phyloP scores from a whole-genome alignment of 2,797 vertebrate species.

The Gadopsis marmoratus region DNA sequence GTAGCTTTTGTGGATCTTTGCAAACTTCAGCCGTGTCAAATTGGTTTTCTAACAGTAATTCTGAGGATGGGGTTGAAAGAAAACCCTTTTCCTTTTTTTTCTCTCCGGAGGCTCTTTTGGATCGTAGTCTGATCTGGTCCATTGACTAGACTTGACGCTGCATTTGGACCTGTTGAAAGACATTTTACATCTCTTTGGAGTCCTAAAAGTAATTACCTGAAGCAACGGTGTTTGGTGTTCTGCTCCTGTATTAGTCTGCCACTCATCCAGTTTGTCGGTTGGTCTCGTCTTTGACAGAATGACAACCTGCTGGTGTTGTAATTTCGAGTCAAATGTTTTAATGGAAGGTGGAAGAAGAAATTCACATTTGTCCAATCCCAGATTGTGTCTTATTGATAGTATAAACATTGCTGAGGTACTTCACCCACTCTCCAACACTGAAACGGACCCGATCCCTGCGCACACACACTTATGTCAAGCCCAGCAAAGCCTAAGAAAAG shows the following conservation, averaged over 20 bases:
- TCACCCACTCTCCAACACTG: background rate
- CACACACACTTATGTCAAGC: background rate
- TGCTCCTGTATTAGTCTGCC: background rate
- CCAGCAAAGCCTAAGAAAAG: background rate
- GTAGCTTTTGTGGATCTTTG: constrained; percentile 22
- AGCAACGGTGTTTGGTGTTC: background rate
- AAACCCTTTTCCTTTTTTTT: background rate
- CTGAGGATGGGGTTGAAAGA: constrained; percentile 6
- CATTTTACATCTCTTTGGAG: background rate
- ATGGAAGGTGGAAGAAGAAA: background rate
- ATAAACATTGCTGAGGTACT: background rate
- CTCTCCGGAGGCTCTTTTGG: background rate
- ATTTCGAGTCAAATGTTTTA: background rate
- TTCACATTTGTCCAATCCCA: background rate
- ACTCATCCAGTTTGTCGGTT: background rate
- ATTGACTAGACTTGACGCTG: background rate
- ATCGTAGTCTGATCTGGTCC: background rate
- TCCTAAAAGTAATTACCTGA: background rate
- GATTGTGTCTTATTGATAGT: background rate
- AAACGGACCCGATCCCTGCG: background rate
- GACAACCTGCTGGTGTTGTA: background rate
- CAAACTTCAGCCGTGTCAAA: background rate
- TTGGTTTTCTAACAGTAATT: constrained; percentile 11
- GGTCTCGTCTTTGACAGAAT: background rate
- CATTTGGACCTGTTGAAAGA: background rate